Percentiles rank a stretch among this genome's conserved stretches.
Conservation (phyloP, 2,888 invertebrate species). For the Ophioninae sp. region DNA sequence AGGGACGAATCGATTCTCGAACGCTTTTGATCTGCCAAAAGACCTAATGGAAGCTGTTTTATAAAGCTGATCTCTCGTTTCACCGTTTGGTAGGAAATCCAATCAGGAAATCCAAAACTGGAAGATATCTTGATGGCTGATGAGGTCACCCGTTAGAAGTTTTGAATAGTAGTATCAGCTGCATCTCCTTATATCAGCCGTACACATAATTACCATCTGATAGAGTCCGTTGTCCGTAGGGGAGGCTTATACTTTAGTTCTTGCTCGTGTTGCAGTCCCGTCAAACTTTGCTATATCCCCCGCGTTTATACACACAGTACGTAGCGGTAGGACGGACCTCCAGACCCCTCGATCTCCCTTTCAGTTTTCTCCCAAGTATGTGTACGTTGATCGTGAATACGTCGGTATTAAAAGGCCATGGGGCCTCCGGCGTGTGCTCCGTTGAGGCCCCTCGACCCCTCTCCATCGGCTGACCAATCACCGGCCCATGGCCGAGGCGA, state of each 20-base stretch:
- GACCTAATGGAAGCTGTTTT: too few relatives aligned
- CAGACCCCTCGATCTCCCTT: constrained; percentile 68
- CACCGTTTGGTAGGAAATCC: too few relatives aligned
- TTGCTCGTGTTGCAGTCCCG: constrained; percentile 79
- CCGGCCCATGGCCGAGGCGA: constrained; percentile 72
- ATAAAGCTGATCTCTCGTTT: too few relatives aligned
- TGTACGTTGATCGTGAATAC: neutral
- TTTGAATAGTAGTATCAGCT: constrained; percentile 77
- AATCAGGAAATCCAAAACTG: too few relatives aligned
- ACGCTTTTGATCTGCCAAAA: too few relatives aligned
- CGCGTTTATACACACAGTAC: constrained; percentile 70
- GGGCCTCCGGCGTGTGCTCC: constrained; percentile 70
- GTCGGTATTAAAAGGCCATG: constrained; percentile 74
- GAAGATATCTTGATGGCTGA: neutral
- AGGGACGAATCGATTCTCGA: too few relatives aligned
- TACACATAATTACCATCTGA: constrained; percentile 81
- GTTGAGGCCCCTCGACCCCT: constrained; percentile 70
- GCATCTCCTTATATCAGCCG: constrained; percentile 74
- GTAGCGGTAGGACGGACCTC: constrained; percentile 76
- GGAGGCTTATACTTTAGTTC: constrained; percentile 79
- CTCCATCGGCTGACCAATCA: constrained; percentile 78
- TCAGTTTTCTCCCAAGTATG: constrained; percentile 29
- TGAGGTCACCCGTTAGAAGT: constrained; percentile 75
- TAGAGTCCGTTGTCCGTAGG: constrained; percentile 80
- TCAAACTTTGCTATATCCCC: constrained; percentile 78